Base-by-base conservation (phyloP, 2,888 invertebrate species). In the Ptychoptera albimana region DNA sequence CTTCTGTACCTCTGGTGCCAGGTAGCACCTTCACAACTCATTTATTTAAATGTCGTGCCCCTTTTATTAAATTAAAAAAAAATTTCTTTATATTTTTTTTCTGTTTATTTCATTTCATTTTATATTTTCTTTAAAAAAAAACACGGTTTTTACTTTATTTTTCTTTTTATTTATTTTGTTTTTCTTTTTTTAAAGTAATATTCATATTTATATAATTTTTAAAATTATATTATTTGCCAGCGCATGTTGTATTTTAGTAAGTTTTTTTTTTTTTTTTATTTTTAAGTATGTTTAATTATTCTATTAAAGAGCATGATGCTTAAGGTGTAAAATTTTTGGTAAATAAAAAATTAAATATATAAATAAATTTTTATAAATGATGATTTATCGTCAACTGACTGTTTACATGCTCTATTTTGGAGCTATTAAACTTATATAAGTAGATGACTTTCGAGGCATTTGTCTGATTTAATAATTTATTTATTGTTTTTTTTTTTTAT, bases 1-100 rank as follows among this genome's bases (percentile, higher is more conserved):
- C 62, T 59, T 60, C 66, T 57, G 62, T 65, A 61, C 67, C 67
- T 60, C 63, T 68, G 63, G 65, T 69, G 60, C 69, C 69, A 69
- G 69, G 69, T 69, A 68, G 55, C 51, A 50, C 50, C 62, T 61
- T 38, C 38, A 23, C 37, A 15, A 30, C 16, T 16, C 29, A 30
- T 36, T 38, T 37, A 34, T 34, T 35, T 42, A 35, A 42, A 23
- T 35, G 11, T 35, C 30, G 34, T 42, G 42, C 34, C 42, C 42
- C 35, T 42, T 23, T 42, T 23, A 23, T 23, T 23, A 23, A 23
- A 23, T 5, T 3, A 23, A 23, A 23, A n/a, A n/a, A n/a, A n/a
- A n/a, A n/a, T n/a, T n/a, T n/a, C n/a, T n/a, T n/a, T n/a, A n/a
- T 63, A 60, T 15, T n/a, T 41, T 14, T 35, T 40, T 45, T 43